Base-by-base conservation (phyloP, 1,140 invertebrate genomes). In the Himalopsyche phryganea region DNA sequence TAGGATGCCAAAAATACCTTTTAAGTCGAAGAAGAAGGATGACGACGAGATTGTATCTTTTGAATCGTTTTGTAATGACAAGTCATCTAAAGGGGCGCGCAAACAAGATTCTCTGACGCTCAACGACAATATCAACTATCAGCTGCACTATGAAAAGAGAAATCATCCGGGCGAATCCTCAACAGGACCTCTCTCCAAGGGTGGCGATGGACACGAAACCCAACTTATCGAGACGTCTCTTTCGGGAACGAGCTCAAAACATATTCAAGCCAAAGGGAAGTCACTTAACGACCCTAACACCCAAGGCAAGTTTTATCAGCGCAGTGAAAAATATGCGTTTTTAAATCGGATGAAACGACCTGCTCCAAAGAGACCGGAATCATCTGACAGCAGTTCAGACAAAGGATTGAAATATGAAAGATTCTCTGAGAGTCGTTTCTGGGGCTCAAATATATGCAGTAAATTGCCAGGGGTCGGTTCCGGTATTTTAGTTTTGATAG, bases 61-160 rank as follows among this genome's bases (percentile, higher is more conserved):
- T 65, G 80, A 81, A 65, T 76, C 80, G 19, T 81, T 81, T 65
- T 79, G 75, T 47, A 78, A 80, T 63, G 80, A 80, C 64, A 71
- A 70, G 20, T 71, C 75, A 6, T 44, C 52, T 10, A 66, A 67
- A n/a, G 63, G 66, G 18, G 68, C 61, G 41, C 70, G 74, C 4
- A 73, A 73, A 63, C 73, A 72, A 1, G 80, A 81, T 68, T 68
- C 76, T 55, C 68, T 78, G 49, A 76, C 76, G 6, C 60, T 77
- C 36, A 78, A 78, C 54, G 76, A 78, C 56, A 78, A 78, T 58
- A 76, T 78, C 20, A 78, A 78, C 56, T 78, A 78, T 67, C 71
- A 75, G 23, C 65, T 78, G 58, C 71, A 70, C 65, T 78, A 73
- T 55, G 76, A 77, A 47, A 69, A 67, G 18, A 71, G 74, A 49